Conservation (phyloP, 2,888 invertebrate genomes). For the Trileptium ribeirensis region DNA sequence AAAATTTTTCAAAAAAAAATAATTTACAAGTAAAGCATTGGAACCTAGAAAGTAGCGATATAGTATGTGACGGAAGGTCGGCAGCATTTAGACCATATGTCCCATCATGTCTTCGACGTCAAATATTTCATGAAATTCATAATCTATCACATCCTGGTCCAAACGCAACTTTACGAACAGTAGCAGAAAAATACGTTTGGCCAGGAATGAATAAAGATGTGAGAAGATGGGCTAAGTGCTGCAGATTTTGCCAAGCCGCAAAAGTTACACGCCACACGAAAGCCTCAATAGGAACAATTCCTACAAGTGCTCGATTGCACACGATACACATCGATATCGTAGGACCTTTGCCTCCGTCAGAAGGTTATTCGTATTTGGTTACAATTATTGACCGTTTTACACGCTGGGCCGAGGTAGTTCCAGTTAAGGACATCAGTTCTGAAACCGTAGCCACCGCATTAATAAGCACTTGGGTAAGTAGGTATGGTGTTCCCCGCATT, state of each 20-base stretch:
- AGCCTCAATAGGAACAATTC: neutral
- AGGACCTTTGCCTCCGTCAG: neutral
- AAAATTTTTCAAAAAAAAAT: neutral
- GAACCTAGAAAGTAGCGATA: no score
- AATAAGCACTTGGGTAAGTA: neutral
- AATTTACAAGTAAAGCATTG: neutral
- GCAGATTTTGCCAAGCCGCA: neutral
- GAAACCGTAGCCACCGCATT: neutral
- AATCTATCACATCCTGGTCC: no score
- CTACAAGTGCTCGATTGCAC: neutral
- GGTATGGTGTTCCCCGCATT: neutral
- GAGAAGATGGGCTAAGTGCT: neutral
- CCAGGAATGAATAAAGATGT: no score
- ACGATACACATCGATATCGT: conserved; percentile 1
- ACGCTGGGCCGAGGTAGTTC: neutral
- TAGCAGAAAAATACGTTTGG: no score
- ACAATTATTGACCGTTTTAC: neutral
- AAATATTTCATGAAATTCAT: no score
- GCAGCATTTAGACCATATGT: no score
- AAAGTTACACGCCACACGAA: neutral
- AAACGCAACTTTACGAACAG: no score
- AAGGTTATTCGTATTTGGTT: neutral
- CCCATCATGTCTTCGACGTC: no score
- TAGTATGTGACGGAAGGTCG: no score
- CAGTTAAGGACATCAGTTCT: neutral